phyloP scores from a whole-genome alignment of 2,888 invertebrate genomes.

The Eurytoma adleriae region DNA sequence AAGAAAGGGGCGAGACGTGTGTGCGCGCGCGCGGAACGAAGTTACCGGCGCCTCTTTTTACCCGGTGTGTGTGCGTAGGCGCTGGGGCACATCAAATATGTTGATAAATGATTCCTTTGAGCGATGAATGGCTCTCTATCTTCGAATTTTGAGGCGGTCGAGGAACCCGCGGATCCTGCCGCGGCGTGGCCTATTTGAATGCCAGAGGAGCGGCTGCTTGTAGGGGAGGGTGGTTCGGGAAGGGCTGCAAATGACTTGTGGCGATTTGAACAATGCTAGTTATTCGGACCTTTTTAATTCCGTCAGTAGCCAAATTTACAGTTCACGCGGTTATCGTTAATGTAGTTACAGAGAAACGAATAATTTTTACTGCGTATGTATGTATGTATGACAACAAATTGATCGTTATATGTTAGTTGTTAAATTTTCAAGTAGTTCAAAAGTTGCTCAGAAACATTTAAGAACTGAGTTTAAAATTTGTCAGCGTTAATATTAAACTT shows the following conservation, averaged over 20 bases:
- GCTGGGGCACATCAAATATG: conserved; percentile 75
- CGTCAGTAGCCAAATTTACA: too few species aligned
- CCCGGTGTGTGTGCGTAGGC: conserved; percentile 53
- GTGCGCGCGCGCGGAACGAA: conserved; percentile 58
- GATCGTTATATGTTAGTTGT: too few species aligned
- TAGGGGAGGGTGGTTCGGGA: conserved; percentile 14
- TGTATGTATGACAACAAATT: too few species aligned
- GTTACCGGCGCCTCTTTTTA: conserved; percentile 59
- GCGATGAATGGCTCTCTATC: conserved; percentile 66
- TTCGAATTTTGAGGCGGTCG: conserved; percentile 54
- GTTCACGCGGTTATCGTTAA: too few species aligned
- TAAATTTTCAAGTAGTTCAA: too few species aligned
- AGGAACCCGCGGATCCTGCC: conserved; percentile 64
- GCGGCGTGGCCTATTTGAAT: conserved; percentile 69
- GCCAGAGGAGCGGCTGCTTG: conserved; percentile 66
- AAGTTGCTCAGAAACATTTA: too few species aligned
- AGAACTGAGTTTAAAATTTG: too few species aligned
- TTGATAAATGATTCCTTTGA: conserved; percentile 76
- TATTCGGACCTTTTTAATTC: not conserved
- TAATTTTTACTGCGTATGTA: too few species aligned
- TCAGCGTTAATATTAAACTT: too few species aligned
- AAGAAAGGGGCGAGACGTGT: conserved; percentile 59
- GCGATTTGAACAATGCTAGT: conserved; percentile 8
- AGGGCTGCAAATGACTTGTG: conserved; percentile 32
- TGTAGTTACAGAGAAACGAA: too few species aligned